Conservation (phyloP, 1,140 invertebrate species). For the Brachionus paranguensis region DNA sequence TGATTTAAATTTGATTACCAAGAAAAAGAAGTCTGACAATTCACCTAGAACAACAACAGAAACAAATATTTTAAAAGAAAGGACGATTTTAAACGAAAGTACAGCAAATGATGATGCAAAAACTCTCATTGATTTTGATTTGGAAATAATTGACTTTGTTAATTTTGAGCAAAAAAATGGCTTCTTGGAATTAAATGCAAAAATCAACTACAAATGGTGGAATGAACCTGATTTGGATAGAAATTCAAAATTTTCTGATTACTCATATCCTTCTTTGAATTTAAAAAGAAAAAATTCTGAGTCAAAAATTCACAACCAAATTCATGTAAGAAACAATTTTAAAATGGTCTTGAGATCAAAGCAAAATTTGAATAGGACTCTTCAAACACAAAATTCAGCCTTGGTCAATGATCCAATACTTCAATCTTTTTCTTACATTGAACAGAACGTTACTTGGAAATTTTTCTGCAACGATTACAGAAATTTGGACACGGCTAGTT, state of each 20-base stretch:
- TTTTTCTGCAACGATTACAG: background rate
- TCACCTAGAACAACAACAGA: background rate
- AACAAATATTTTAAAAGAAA: background rate
- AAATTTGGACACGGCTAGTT: background rate
- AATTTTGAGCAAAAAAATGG: slow-evolving; percentile 34
- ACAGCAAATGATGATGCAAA: background rate
- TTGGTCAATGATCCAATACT: background rate
- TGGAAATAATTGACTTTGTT: background rate
- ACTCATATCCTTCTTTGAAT: background rate
- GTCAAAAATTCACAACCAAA: slow-evolving; percentile 24
- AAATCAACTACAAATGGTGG: slow-evolving; percentile 33
- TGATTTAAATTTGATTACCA: background rate
- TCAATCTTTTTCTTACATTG: slow-evolving; percentile 2
- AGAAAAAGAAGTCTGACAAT: background rate
- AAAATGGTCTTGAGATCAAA: background rate
- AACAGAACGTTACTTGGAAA: slow-evolving; percentile 15
- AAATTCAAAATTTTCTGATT: background rate
- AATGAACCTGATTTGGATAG: background rate
- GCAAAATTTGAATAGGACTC: background rate
- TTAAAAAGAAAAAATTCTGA: background rate
- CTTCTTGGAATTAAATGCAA: background rate
- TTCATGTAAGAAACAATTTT: slow-evolving; percentile 15
- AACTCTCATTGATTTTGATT: slow-evolving; percentile 19
- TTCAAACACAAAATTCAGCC: too few relatives aligned
- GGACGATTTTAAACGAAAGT: background rate